These are phyloP conservation scores for Pseudochaenichthys georgianus DNA, from an alignment of 2,797 vertebrate genomes.

Conservation along the genomic window DNA sequence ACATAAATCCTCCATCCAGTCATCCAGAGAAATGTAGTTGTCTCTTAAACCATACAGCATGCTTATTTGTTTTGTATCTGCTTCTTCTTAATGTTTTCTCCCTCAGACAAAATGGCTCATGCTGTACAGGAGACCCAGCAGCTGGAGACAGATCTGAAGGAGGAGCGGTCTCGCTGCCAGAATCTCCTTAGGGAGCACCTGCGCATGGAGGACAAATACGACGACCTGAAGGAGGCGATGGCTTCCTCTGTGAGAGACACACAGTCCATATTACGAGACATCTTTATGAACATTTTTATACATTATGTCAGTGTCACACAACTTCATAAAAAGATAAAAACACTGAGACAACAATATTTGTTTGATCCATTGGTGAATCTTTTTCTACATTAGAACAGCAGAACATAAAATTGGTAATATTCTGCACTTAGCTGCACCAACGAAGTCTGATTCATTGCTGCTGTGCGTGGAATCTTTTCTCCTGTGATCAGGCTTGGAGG, in stretches of 20 bases:
- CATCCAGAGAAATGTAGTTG: neutral
- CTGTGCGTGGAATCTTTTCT: slow-evolving; percentile 98
- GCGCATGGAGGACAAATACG: slow-evolving; percentile 95
- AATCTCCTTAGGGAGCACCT: slow-evolving; percentile 97
- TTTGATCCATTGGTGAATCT: neutral
- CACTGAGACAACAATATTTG: neutral
- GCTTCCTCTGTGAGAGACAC: slow-evolving; percentile 86
- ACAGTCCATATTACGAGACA: neutral
- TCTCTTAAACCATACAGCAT: neutral
- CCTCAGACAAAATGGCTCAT: slow-evolving; percentile 92
- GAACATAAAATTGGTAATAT: neutral
- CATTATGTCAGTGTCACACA: neutral
- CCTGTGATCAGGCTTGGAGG: slow-evolving; percentile 94
- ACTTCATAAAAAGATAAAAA: neutral
- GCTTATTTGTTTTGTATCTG: neutral
- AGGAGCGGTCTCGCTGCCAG: slow-evolving; percentile 96
- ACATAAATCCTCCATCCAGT: neutral
- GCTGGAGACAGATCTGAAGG: slow-evolving; percentile 94
- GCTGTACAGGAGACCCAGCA: slow-evolving; percentile 93
- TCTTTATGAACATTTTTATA: neutral
- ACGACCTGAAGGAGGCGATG: slow-evolving; percentile 95
- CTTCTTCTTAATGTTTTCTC: slow-evolving; percentile 1
- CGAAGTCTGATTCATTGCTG: slow-evolving; percentile 94
- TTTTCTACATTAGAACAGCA: neutral
- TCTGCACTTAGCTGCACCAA: neutral